phyloP scores from a whole-genome alignment of 2,113 vertebrate genomes.

The Takifugu flavidus region DNA sequence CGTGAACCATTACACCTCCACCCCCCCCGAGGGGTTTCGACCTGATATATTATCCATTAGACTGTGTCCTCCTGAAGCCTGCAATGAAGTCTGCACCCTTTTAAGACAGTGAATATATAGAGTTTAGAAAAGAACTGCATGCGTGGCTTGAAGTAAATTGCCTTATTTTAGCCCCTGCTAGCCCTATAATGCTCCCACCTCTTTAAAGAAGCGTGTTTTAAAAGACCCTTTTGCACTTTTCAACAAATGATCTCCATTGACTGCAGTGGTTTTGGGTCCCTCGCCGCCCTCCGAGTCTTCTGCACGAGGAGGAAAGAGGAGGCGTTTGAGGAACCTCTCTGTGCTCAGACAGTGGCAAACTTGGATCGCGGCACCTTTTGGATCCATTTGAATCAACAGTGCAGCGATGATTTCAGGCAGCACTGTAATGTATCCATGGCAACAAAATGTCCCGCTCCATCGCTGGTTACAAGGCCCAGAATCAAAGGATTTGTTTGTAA shows the following conservation, averaged over 20 bases:
- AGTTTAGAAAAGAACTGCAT: constrained; percentile 68
- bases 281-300: constrained; percentile 53
- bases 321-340: constrained; percentile 45
- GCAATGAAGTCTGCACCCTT: constrained; percentile 42
- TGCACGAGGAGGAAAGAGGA: constrained; percentile 55
- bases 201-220: constrained; percentile 61
- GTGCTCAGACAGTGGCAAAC: constrained; percentile 16
- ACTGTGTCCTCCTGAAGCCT: constrained; percentile 47
- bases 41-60: constrained; percentile 34
- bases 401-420: no score
- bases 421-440: no score
- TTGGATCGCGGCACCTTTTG: constrained; percentile 18
- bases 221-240: constrained; percentile 72
- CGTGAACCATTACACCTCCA: no score
- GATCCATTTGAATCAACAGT: no score
- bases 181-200: constrained; percentile 45
- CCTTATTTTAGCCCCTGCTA: constrained; percentile 68
- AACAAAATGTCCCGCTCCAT: constrained; percentile 25
- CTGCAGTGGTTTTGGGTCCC: constrained; percentile 71
- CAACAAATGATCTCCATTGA: constrained; percentile 78
- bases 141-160: constrained; percentile 67
- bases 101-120: constrained; percentile 43
- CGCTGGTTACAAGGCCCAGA: constrained; percentile 11
- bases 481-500: constrained; percentile 35
- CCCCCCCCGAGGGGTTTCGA: neutral